Percentiles rank a stretch among this genome's conserved stretches.
Conservation (phyloP, 2,797 vertebrate species). For the Pteropus rufus region DNA sequence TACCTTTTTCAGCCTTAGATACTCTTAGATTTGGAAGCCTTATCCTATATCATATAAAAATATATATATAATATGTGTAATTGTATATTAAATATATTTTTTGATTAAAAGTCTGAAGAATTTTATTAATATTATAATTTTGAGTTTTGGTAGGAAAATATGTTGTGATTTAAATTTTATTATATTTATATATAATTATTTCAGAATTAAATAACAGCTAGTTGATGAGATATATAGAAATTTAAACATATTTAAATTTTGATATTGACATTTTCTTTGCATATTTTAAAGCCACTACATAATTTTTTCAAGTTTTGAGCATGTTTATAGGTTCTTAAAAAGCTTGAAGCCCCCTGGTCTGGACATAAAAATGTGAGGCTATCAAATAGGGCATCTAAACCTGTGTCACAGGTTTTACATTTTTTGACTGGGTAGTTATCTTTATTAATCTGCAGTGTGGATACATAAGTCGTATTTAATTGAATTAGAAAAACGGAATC, state of each 20-base stretch:
- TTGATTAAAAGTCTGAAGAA: background rate
- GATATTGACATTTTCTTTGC: background rate
- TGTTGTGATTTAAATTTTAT: background rate
- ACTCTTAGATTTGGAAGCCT: background rate
- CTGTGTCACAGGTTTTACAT: background rate
- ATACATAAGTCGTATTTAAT: background rate
- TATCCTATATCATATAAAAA: background rate
- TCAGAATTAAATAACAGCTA: background rate
- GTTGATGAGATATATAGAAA: background rate
- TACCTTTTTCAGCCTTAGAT: background rate
- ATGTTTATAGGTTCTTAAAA: background rate
- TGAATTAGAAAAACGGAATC: background rate
- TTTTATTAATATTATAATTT: background rate
- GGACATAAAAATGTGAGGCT: background rate
- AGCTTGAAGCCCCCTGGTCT: background rate
- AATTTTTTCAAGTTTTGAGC: background rate
- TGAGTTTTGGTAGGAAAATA: background rate
- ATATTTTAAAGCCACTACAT: background rate
- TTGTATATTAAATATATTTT: background rate
- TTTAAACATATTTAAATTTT: background rate
- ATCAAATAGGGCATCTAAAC: background rate
- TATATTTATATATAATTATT: background rate
- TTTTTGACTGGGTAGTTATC: background rate
- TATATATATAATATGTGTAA: background rate
- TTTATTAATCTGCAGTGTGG: background rate